These are phyloP conservation scores for Rhabdophis nuchalis DNA, from an alignment of 2,797 vertebrate species.

Conservation along the genomic window DNA sequence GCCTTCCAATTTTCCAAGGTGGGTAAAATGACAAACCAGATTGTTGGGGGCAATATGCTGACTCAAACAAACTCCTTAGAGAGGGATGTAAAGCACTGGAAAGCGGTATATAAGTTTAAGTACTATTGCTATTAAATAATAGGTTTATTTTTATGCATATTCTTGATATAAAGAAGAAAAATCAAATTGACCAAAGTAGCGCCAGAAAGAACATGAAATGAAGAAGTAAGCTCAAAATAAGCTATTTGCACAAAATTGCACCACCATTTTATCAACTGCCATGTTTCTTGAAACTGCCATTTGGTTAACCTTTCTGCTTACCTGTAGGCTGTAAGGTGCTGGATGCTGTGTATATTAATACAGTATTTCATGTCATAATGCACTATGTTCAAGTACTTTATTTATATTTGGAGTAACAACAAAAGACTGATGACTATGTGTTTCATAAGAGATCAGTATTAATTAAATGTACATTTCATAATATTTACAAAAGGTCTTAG, in stretches of 20 bases:
- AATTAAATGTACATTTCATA: neutral
- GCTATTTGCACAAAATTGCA: neutral
- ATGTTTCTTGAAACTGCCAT: neutral
- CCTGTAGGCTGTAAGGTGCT: neutral
- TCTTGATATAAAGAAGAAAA: neutral
- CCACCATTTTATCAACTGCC: neutral
- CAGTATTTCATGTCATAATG: neutral
- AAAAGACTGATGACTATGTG: neutral
- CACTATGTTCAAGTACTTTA: neutral
- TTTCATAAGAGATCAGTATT: neutral
- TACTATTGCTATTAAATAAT: neutral
- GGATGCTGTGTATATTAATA: neutral
- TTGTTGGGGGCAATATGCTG: no score
- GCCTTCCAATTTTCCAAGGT: no score
- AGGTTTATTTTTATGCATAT: neutral
- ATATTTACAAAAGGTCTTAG: neutral
- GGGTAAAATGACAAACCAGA: no score
- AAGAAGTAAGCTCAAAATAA: neutral
- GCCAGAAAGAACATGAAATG: slow-evolving; percentile 8
- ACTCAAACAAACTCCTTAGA: no score
- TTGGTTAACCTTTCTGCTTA: neutral
- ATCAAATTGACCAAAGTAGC: neutral
- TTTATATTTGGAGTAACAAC: neutral
- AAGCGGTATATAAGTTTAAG: no score
- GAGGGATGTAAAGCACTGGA: no score